Base-by-base conservation (phyloP, 2,888 invertebrate species). In the Dicycla oo region DNA sequence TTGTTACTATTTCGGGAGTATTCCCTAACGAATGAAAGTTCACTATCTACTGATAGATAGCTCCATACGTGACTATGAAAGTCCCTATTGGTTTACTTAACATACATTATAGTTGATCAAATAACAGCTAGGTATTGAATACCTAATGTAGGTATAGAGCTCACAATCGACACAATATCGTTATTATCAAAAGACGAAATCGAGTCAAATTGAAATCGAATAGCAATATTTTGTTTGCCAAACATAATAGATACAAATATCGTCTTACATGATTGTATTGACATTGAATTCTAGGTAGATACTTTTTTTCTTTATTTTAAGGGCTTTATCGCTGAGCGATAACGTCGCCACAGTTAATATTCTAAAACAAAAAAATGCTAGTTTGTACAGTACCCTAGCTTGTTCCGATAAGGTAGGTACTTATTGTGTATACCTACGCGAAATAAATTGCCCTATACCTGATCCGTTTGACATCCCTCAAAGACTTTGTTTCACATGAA, bases 401-500 rank as follows among this genome's bases (percentile, higher is more conserved):
- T n/a, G n/a, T n/a, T n/a, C n/a, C n/a, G n/a, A n/a, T n/a, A n/a
- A n/a, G n/a, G n/a, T n/a, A n/a, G n/a, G n/a, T n/a, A n/a, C n/a
- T n/a, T n/a, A 34, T 45, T n/a, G 15, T 61, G 6, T 66, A 26
- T 23, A 53, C 38, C 15, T 2, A 23, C 3, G 3, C 3, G 0
- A 45, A 66, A 54, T 75, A 45, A 66, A 54, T 75, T 58, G 53
- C 13, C 43, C 49, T 62, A 45, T 40, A 57, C 43, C 45, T 81
- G 54, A 69, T 58, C 69, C 8, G 5, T 65, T 81, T 66, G 73
- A 69, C 78, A 68, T 76, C 47, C 69, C 51, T 73, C 73, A 56
- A 73, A 78, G 82, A 49, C 54, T 66, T 75, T 80, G 47, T 64
- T 81, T 56, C 54, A 51, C 56, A 81, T 80, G 78, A 69, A 80